phyloP scores from a whole-genome alignment of 92 coral and sea anemone species.

The Zoanthus gigantus region DNA sequence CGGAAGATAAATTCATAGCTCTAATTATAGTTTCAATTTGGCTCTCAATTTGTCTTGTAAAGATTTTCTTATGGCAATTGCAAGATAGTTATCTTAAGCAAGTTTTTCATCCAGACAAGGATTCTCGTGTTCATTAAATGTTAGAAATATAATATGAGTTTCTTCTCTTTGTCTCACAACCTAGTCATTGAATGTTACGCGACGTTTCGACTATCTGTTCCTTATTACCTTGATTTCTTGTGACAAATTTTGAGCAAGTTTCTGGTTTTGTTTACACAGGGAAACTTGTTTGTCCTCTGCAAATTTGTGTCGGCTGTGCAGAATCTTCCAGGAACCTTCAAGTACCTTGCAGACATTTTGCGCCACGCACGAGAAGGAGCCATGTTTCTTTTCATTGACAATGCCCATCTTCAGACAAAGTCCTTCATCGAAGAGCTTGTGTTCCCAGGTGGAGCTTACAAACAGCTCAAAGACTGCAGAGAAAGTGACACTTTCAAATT shows the following conservation, averaged over 20 bases:
- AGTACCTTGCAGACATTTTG: slow-evolving; percentile 77
- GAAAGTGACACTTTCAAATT: slow-evolving; percentile 80
- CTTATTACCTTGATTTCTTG: not conserved
- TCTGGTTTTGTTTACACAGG: slow-evolving; percentile 59
- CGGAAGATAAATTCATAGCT: too few species aligned
- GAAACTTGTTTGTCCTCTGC: slow-evolving; percentile 86
- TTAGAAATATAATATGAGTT: too few species aligned
- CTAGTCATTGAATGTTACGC: too few species aligned
- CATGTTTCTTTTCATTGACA: slow-evolving; percentile 93
- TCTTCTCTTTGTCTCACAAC: too few species aligned
- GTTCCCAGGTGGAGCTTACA: slow-evolving; percentile 78
- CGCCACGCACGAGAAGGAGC: slow-evolving; percentile 83
- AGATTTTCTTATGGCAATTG: too few species aligned
- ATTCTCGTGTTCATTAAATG: too few species aligned
- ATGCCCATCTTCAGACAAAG: slow-evolving; percentile 98
- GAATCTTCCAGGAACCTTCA: slow-evolving; percentile 87
- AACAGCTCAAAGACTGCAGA: slow-evolving; percentile 77
- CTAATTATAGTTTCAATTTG: too few species aligned
- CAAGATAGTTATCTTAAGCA: too few species aligned
- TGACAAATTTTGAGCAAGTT: not conserved
- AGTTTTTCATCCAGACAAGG: too few species aligned
- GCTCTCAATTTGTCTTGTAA: too few species aligned
- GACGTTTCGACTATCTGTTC: not conserved
- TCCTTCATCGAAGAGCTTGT: slow-evolving; percentile 92
- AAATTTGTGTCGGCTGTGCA: slow-evolving; percentile 98